Evolutionary conservation across 2,113 vertebrate species (phyloP).

Genomic region (Sciurus niger): DNA sequence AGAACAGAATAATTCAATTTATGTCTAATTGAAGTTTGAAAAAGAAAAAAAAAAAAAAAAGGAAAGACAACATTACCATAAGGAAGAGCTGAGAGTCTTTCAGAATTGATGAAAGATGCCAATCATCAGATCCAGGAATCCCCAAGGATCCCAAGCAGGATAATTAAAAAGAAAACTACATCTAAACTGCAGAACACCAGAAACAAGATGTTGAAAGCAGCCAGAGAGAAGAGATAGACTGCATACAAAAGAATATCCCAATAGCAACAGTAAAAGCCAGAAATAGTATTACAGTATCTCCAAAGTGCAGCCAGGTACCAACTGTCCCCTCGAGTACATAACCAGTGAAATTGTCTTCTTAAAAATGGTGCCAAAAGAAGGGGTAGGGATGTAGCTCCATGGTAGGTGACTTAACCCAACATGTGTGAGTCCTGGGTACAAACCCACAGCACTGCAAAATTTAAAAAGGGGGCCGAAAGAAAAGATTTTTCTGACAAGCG

Average conservation of each 20-base stretch:
- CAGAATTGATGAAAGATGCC: neutral
- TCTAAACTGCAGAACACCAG: neutral
- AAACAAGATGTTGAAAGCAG: neutral
- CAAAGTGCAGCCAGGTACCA: neutral
- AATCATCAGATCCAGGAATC: neutral
- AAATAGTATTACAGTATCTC: neutral
- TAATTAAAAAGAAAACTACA: neutral
- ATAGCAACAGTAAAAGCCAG: neutral
- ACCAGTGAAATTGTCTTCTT: neutral
- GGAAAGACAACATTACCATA: neutral
- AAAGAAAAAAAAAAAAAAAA: neutral
- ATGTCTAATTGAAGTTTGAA: neutral
- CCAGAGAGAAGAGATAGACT: neutral
- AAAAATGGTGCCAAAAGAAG: neutral
- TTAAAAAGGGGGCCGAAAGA: neutral
- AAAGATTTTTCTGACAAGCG: neutral
- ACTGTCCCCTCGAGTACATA: neutral
- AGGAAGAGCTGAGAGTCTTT: neutral
- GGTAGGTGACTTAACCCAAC: too few species aligned
- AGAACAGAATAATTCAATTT: neutral
- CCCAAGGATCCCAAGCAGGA: neutral
- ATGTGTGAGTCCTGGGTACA: too few species aligned
- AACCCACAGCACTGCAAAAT: too few species aligned
- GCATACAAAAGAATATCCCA: neutral
- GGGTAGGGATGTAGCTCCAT: too few species aligned